Evolutionary conservation across 2,113 vertebrate genomes (phyloP), one percentile per base, ranked within the genome.

Genomic region (Heterotis niloticus): DNA sequence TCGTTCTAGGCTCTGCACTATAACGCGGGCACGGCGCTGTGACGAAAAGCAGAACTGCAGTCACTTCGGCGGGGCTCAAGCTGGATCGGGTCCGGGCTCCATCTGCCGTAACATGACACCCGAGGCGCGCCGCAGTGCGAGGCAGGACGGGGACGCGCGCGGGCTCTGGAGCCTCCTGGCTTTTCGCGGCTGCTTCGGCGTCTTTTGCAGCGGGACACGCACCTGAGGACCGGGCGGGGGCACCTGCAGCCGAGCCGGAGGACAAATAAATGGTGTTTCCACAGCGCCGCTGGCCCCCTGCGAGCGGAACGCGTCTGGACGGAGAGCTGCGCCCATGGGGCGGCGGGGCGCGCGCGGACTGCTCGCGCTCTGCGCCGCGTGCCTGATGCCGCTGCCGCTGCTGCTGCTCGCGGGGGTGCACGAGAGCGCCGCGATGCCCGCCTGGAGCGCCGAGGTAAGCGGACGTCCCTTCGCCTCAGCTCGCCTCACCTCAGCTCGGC

Each of bases 371-470:
- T 2, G 34, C 34, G 34, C 34, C 34, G 34, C 34, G 34, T 44
- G 34, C 34, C 3, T 44, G 34, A 44, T 44, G 34, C 34, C 34
- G 34, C 34, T 83, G 34, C 34, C 7, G 34, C 34, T 44, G 34
- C 34, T 44, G 34, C 34, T 44, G 34, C 34, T 84, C 26, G 88
- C 88, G 65, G 88, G 86, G 87, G 85, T 90, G 89, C 90, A 90
- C 20, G 90, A 84, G 79, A 85, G 83, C 85, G 56, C 89, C 14
- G 90, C 92, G 51, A 87, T 89, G 54, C 89, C 91, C 78, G 86
- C 86, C 84, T 87, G 92, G 92, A 91, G 86, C 64, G 80, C 84
- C 76, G 89, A 93, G 92, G 92, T 93, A 92, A 85, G 91, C 51
- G 74, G 64, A 65, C 12, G 71, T 74, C 67, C 66, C 60, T n/a